Conservation (phyloP, 2,797 vertebrate genomes). For the Sebastes hubbsi region DNA sequence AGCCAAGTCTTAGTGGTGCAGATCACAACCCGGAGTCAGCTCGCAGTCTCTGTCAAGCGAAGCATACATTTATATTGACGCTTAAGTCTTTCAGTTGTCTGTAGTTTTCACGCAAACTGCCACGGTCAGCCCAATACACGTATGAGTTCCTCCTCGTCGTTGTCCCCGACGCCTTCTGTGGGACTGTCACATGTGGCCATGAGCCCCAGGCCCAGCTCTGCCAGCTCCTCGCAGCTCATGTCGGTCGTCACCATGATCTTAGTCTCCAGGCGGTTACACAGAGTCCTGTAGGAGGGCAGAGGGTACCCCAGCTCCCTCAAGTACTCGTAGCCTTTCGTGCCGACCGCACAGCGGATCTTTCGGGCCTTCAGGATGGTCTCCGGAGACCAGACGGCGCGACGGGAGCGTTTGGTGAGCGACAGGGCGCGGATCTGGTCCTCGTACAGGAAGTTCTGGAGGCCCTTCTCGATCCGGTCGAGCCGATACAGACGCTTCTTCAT, state of each 20-base stretch:
- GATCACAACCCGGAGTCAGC: neutral
- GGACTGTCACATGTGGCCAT: slow-evolving; percentile 81
- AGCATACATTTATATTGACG: neutral
- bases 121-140: slow-evolving; percentile 79
- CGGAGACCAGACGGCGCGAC: slow-evolving; percentile 85
- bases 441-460: slow-evolving; percentile 84
- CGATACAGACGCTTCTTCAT: slow-evolving; percentile 86
- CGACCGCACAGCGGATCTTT: slow-evolving; percentile 82
- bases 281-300: slow-evolving; percentile 85
- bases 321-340: slow-evolving; percentile 86
- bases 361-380: slow-evolving; percentile 83
- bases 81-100: neutral
- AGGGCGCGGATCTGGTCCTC: slow-evolving; percentile 87
- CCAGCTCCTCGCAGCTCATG: slow-evolving; percentile 84
- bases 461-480: slow-evolving; percentile 83
- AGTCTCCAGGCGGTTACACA: slow-evolving; percentile 86
- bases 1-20: neutral
- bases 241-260: slow-evolving; percentile 83
- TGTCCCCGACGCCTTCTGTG: slow-evolving; percentile 63
- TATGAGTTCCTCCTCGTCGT: slow-evolving; percentile 78
- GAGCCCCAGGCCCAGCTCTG: slow-evolving; percentile 82
- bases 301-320: slow-evolving; percentile 85
- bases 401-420: slow-evolving; percentile 83
- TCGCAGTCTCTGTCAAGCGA: neutral
- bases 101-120: neutral